These are phyloP conservation scores for Manacus vitellinus DNA, from an alignment of 2,113 vertebrate genomes.

Conservation along the genomic window DNA sequence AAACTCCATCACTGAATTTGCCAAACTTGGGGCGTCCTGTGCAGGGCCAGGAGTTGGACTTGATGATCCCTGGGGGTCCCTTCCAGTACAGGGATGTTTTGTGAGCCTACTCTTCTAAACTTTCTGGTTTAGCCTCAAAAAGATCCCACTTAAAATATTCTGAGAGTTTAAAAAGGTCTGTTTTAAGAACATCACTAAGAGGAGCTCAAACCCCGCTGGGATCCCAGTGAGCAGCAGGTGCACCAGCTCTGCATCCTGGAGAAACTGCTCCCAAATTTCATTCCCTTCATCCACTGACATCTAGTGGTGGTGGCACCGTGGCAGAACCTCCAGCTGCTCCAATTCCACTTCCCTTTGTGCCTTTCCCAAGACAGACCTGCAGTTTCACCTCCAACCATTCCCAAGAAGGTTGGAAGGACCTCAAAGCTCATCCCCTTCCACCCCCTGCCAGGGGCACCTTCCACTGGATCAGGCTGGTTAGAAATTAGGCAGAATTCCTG, in stretches of 20 bases:
- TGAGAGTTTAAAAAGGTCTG: background rate
- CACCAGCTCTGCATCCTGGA: background rate
- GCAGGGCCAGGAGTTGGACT: background rate
- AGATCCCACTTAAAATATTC: background rate
- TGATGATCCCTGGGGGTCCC: background rate
- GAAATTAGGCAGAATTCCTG: background rate
- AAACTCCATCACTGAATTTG: background rate
- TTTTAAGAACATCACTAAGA: background rate
- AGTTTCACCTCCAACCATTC: background rate
- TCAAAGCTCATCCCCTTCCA: background rate
- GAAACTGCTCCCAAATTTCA: fast-evolving
- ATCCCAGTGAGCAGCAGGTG: background rate
- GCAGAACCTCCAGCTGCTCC: background rate
- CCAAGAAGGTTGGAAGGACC: background rate
- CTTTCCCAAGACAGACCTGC: background rate
- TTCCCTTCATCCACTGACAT: constrained; percentile 45
- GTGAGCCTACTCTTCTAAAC: background rate
- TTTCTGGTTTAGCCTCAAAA: background rate
- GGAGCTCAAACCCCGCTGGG: background rate
- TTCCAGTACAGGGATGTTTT: background rate
- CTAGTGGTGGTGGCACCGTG: background rate
- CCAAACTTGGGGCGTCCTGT: background rate
- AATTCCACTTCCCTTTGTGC: background rate
- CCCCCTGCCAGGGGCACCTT: background rate
- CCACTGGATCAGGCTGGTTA: background rate